A percentile compares a stretch with the other conserved stretches of the same genome.
Conservation (phyloP, 2,888 invertebrate species). For the Heterodera filipjevi region DNA sequence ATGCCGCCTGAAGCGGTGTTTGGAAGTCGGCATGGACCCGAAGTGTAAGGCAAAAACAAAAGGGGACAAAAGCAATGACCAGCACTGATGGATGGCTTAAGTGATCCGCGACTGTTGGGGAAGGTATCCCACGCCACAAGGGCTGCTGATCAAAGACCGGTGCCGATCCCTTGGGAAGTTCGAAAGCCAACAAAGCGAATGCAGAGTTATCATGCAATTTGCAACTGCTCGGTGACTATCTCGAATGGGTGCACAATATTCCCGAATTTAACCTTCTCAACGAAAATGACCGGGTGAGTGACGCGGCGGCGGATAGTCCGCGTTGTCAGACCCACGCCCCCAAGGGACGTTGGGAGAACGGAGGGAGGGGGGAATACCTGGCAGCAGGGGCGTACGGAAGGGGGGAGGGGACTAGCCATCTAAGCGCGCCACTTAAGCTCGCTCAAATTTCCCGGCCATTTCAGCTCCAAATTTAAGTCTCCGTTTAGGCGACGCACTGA, state of each 20-base stretch:
- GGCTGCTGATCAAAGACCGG: neutral
- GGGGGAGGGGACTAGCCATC: too few relatives aligned
- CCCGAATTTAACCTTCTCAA: slow-evolving; percentile 16
- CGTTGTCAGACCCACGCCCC: neutral
- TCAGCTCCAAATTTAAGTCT: too few relatives aligned
- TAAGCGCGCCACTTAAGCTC: too few relatives aligned
- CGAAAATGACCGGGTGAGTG: slow-evolving; percentile 17
- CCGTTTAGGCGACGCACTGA: too few relatives aligned
- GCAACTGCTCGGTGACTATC: slow-evolving; percentile 22
- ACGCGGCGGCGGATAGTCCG: neutral
- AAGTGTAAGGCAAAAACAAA: slow-evolving; percentile 1
- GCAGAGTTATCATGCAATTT: neutral
- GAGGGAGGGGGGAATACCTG: too few relatives aligned
- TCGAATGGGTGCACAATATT: slow-evolving; percentile 22
- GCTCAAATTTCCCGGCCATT: too few relatives aligned
- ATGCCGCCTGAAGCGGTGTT: slow-evolving; percentile 17
- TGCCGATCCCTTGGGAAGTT: neutral
- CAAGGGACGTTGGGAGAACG: too few relatives aligned
- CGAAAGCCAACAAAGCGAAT: neutral
- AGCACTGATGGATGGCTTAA: neutral
- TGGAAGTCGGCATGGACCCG: slow-evolving; percentile 26
- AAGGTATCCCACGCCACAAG: neutral
- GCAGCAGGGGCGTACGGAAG: too few relatives aligned
- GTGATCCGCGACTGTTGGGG: slow-evolving; percentile 29
- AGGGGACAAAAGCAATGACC: neutral